Evolutionary conservation across 2,888 invertebrate species (phyloP), one percentile per base, ranked within the genome.

Genomic region (Diarsia rubi): DNA sequence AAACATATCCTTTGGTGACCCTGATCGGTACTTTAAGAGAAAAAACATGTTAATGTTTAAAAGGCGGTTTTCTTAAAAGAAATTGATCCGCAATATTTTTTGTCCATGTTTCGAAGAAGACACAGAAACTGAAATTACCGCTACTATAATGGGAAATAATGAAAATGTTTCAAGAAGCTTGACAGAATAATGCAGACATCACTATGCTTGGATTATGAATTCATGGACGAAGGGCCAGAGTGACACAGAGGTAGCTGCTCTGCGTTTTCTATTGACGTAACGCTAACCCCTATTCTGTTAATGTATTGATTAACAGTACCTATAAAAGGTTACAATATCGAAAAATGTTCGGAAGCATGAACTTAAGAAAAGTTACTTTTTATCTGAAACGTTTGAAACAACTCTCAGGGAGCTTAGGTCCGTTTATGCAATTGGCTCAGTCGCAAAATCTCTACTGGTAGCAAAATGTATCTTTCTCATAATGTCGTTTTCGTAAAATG

Each of bases 1-100:
- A 79, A 82, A 85, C 73, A 80, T 65, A 81, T 82, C 81, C 70
- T 71, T 59, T 12, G 69, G 37, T 62, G 76, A 66, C 76, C 70
- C 62, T 71, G 60, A 57, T 80, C 64, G 72, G 68, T 37, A 11
- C 31, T 60, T 64, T 62, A 37, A 60, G n/a, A 66, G n/a, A 72
- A 83, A 71, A 66, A 70, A 62, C 57, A 44, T 71, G 62, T 54
- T 71, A 76, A 81, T 72, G 31, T 64, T 73, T 74, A 11, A 42
- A 73, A 59, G 21, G 44, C 42, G 24, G 44, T 31, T 52, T 81
- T 45, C 37, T 64, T 81, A 24, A 44, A 27, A 31, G 19, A n/a
- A 24, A 19, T 42, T 47, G 31, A 62, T 21, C n/a, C 9, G 19
- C 27, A 57, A 24, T 3, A 5, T 21, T 44, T 24, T 31, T 78